phyloP scores from a whole-genome alignment of 2,888 invertebrate genomes.

The Orchestes rusci region DNA sequence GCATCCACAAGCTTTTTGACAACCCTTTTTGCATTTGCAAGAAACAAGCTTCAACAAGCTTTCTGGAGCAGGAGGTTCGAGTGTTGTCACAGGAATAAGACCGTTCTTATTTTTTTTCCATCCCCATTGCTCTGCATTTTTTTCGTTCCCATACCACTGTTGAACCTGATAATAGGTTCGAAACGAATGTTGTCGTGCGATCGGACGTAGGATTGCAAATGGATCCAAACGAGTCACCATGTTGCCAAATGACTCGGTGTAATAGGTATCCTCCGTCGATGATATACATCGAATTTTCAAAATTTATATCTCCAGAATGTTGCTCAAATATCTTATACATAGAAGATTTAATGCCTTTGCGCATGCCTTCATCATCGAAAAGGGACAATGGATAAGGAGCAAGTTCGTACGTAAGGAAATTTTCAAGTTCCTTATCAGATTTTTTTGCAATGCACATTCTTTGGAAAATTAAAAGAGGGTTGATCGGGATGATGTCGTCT shows the following conservation, averaged over 20 bases:
- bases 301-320: slow-evolving; percentile 8
- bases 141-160: slow-evolving; percentile 5
- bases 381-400: background rate
- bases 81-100: slow-evolving; percentile 3
- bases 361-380: background rate
- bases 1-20: slow-evolving; percentile 11
- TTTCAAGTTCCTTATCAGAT: too few species aligned
- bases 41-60: slow-evolving; percentile 2
- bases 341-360: slow-evolving; percentile 18
- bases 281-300: slow-evolving; percentile 22
- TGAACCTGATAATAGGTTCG: slow-evolving; percentile 20
- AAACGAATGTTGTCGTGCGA: slow-evolving; percentile 25
- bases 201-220: slow-evolving; percentile 26
- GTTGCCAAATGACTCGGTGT: slow-evolving; percentile 26
- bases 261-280: slow-evolving; percentile 28
- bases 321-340: slow-evolving; percentile 24
- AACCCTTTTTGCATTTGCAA: too few species aligned
- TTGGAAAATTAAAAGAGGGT: too few species aligned
- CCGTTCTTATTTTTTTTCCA: slow-evolving; percentile 2
- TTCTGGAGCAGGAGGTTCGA: slow-evolving; percentile 5
- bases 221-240: slow-evolving; percentile 20
- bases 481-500: too few species aligned
- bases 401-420: too few species aligned
- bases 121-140: slow-evolving; percentile 3
- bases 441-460: too few species aligned